Percentiles rank a stretch among this genome's conserved stretches.
Evolutionary conservation across 2,888 invertebrate genomes (phyloP).

Genomic region (Tipula vernalis): DNA sequence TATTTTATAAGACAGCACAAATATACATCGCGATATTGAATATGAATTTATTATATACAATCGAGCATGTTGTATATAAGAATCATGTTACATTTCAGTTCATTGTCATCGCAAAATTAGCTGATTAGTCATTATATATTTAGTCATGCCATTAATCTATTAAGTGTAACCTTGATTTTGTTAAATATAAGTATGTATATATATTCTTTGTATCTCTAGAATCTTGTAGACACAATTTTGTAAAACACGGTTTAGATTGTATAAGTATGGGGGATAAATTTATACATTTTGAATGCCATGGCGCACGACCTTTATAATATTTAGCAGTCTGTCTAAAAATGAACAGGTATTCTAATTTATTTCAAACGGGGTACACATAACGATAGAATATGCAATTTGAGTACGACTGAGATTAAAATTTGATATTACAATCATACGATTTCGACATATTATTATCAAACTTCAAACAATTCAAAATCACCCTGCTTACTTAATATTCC

Average conservation of each 20-base stretch:
- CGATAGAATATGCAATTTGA: too few relatives aligned
- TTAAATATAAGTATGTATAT: background rate
- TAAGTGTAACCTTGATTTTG: background rate
- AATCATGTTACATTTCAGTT: background rate
- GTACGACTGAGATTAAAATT: background rate
- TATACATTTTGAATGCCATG: background rate
- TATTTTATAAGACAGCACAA: background rate
- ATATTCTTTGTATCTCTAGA: background rate
- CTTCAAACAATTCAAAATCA: background rate
- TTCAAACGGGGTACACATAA: background rate
- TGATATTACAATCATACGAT: background rate
- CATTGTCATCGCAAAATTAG: background rate
- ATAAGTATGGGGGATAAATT: background rate
- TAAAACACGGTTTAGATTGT: background rate
- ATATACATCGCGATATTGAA: background rate
- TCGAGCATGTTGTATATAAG: background rate
- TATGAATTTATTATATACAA: background rate
- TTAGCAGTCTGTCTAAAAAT: background rate
- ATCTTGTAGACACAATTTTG: background rate
- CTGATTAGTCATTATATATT: background rate
- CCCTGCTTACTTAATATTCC: background rate
- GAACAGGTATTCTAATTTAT: background rate
- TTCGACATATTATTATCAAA: background rate
- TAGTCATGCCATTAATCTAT: background rate
- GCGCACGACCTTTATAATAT: background rate